phyloP scores from a whole-genome alignment of 2,113 vertebrate species.

The Eudorcas thomsonii region DNA sequence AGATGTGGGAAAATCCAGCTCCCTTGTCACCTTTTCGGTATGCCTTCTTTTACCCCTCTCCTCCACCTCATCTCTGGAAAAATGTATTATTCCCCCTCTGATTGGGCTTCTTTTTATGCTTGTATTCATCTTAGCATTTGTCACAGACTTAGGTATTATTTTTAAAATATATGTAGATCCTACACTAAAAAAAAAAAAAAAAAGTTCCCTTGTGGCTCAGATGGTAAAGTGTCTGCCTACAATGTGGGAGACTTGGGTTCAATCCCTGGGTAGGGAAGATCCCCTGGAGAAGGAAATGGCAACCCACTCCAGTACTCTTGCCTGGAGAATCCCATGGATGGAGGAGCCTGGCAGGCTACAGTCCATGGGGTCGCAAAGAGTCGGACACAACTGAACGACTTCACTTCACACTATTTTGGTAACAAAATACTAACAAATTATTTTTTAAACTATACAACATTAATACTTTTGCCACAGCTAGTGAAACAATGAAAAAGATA shows the following conservation, averaged over 20 bases:
- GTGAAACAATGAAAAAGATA: background rate
- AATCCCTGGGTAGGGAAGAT: no score
- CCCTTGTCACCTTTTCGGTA: background rate
- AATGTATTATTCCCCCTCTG: background rate
- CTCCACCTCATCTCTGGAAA: background rate
- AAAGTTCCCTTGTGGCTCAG: no score
- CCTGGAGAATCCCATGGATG: no score
- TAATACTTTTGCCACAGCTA: background rate
- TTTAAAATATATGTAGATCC: background rate
- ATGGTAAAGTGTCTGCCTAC: no score
- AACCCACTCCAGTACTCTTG: no score
- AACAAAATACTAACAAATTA: background rate
- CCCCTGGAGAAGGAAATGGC: no score
- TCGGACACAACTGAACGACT: fast-evolving
- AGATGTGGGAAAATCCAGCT: background rate
- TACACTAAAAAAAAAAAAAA: no score
- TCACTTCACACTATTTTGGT: background rate
- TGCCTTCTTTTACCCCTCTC: no score
- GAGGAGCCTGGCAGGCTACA: no score
- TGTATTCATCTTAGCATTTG: background rate
- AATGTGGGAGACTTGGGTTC: no score
- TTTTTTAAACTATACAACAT: background rate
- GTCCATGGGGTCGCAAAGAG: no score
- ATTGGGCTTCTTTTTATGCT: background rate
- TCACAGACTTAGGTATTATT: background rate